Percentiles rank a stretch among this genome's conserved stretches.
Evolutionary conservation across 2,888 invertebrate genomes (phyloP).

Genomic region (Tachina grossa): DNA sequence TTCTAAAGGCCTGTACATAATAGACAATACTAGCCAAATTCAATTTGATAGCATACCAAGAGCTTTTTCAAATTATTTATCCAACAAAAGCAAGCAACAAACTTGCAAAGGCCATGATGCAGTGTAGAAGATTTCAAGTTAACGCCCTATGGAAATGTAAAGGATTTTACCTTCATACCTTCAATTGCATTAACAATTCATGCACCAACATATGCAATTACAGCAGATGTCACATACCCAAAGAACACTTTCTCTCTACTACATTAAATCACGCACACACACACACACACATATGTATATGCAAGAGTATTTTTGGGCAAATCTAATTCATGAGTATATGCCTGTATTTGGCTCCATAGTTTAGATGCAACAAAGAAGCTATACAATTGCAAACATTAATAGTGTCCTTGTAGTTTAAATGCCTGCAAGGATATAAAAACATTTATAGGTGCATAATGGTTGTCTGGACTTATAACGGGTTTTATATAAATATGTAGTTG

Average conservation of each 20-base stretch:
- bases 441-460: constrained; percentile 26
- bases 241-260: constrained; percentile 23
- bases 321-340: constrained; percentile 44
- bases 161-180: constrained; percentile 43
- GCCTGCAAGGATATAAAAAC: constrained; percentile 30
- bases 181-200: constrained; percentile 42
- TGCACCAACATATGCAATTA: constrained; percentile 27
- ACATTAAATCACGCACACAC: neutral
- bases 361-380: constrained; percentile 53
- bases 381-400: constrained; percentile 63
- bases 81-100: constrained; percentile 27
- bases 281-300: neutral
- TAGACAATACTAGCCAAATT: constrained; percentile 64
- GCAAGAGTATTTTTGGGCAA: constrained; percentile 22
- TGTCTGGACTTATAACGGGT: neutral
- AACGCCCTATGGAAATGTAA: constrained; percentile 33
- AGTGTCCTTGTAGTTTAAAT: constrained; percentile 30
- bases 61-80: constrained; percentile 54
- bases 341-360: neutral
- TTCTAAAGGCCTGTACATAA: constrained; percentile 48
- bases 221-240: constrained; percentile 47
- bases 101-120: constrained; percentile 10
- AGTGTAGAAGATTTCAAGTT: constrained; percentile 16
- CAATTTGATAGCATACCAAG: constrained; percentile 64
- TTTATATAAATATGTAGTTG: neutral